Evolutionary conservation across 2,113 vertebrate genomes (phyloP).

Genomic region (Grallaria varia): DNA sequence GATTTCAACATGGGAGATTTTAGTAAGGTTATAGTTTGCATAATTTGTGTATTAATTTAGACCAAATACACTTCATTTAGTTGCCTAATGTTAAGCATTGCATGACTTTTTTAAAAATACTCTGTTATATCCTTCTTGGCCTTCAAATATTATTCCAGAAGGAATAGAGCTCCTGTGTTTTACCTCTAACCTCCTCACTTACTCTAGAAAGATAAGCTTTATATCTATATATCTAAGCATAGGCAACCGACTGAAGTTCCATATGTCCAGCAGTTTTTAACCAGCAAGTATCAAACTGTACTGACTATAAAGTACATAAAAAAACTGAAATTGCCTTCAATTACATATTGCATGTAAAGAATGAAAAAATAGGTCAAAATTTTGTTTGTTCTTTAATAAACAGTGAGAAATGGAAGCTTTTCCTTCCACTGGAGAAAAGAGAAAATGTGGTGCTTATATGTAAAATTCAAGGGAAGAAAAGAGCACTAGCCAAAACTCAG

Average conservation of each 20-base stretch:
- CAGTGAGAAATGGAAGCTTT: not conserved
- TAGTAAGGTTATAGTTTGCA: not conserved
- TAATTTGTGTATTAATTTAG: not conserved
- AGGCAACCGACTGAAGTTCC: not conserved
- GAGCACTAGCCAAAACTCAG: not conserved
- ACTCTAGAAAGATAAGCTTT: not conserved
- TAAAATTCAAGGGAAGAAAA: not conserved
- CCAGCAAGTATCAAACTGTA: not conserved
- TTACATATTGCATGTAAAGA: not conserved
- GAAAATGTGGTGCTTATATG: rapidly evolving
- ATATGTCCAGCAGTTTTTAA: not conserved
- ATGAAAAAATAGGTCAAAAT: not conserved
- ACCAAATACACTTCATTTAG: not conserved
- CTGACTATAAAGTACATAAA: not conserved
- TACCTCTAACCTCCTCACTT: not conserved
- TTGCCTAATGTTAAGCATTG: not conserved
- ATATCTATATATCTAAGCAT: not conserved
- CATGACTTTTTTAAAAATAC: not conserved
- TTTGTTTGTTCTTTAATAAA: not conserved
- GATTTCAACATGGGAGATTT: not conserved
- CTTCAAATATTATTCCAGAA: not conserved
- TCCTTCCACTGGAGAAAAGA: not conserved
- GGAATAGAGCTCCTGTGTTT: not conserved
- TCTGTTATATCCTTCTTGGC: not conserved
- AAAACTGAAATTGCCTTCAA: not conserved